Conservation (phyloP, 2,797 vertebrate genomes). For the Rhincodon typus region DNA sequence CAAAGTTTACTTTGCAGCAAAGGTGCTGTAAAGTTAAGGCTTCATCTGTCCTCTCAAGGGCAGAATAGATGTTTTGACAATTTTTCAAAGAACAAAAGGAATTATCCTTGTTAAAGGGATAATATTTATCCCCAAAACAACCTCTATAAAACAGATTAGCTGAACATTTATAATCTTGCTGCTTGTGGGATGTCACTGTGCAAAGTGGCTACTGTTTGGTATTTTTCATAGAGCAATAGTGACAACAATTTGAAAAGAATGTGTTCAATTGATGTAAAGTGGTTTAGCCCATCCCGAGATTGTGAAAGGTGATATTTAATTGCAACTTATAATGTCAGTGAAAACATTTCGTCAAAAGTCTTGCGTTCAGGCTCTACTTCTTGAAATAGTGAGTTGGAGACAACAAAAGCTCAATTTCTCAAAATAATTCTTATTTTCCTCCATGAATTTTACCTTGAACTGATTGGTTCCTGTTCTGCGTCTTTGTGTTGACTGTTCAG, state of each 20-base stretch:
- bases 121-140: background rate
- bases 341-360: background rate
- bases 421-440: background rate
- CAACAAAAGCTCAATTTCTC: background rate
- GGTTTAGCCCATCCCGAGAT: background rate
- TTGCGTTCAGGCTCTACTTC: background rate
- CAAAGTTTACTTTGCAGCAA: background rate
- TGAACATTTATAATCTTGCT: background rate
- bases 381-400: background rate
- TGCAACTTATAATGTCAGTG: background rate
- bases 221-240: background rate
- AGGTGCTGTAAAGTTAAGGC: background rate
- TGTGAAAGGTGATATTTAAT: background rate
- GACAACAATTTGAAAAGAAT: background rate
- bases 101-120: background rate
- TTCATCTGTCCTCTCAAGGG: background rate
- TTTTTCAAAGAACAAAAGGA: background rate
- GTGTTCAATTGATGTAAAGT: background rate
- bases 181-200: background rate
- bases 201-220: no score
- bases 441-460: background rate
- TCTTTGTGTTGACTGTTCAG: no score
- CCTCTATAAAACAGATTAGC: background rate
- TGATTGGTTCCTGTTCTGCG: background rate
- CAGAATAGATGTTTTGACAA: background rate